Conservation (phyloP, 2,888 invertebrate genomes). For the Cryptus viduatorius region DNA sequence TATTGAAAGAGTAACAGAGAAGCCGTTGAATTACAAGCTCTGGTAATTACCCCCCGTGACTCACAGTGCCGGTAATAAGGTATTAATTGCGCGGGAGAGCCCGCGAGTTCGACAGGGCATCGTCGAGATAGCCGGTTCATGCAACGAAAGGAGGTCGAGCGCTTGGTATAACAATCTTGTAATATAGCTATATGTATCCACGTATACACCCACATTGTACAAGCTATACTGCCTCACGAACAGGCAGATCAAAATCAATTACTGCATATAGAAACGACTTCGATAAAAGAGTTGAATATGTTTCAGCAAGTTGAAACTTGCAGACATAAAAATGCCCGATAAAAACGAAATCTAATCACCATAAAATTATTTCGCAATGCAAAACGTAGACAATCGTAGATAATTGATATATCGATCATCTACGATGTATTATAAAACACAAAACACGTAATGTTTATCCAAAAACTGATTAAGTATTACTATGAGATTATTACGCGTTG, state of each 20-base stretch:
- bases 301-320: not conserved
- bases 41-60: constrained; percentile 67
- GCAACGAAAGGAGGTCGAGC: constrained; percentile 63
- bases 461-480: no score
- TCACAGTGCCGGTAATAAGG: constrained; percentile 77
- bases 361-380: not conserved
- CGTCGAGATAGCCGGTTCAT: constrained; percentile 58
- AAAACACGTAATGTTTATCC: no score
- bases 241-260: constrained; percentile 48
- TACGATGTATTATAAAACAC: no score
- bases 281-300: not conserved
- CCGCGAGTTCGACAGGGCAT: constrained; percentile 48
- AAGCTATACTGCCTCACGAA: constrained; percentile 34
- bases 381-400: no score
- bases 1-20: constrained; percentile 75
- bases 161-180: constrained; percentile 31
- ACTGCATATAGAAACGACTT: constrained; percentile 23
- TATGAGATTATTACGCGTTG: no score
- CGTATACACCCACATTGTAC: constrained; percentile 48
- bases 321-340: not conserved
- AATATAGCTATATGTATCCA: constrained; percentile 19
- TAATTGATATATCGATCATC: no score
- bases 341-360: not conserved
- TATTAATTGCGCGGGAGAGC: constrained; percentile 75
- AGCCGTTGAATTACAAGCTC: constrained; percentile 64